Evolutionary conservation across 2,888 invertebrate species (phyloP), one percentile per base, ranked within the genome.

Genomic region (Xylota sylvarum): DNA sequence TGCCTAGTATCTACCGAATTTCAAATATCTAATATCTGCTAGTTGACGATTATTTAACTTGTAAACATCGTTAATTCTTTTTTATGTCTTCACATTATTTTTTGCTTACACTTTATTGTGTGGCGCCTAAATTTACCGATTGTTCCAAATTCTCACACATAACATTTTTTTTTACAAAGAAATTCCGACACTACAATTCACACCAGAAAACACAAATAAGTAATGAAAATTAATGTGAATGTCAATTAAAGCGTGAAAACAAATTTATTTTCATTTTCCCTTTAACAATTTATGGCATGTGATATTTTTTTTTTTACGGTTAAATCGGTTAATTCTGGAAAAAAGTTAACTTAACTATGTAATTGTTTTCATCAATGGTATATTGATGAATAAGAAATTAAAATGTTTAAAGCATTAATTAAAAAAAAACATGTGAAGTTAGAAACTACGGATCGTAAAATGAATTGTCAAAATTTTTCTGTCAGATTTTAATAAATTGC

Each of bases 151-250:
- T 19, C 48, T 48, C 19, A 10, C 50, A 5, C 46, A 17, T 17
- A 10, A n/a, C 19, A 19, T 3, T 23, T 19, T 3, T 50, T 19
- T 4, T 50, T 50, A 23, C 4, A 19, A 23, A 23, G 56, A 62
- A 43, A 40, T 46, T 30, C 56, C 56, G 52, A 12, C 14, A 30
- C 48, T 64, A 12, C 27, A 10, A n/a, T 48, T 23, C 40, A 32
- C 19, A 58, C 4, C 50, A 58, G 32, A 35, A 62, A 43, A 62
- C 30, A 35, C 10, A 43, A 62, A 55, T 55, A 48, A 50, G 46
- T 85, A 85, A 81, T 73, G 82, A 78, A 77, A 86, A 86, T 86
- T 81, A 86, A 86, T 86, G 77, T 67, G 73, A 79, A 69, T 69
- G 82, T 77, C 73, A 82, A 77, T 78, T 86, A 67, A 72, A 72